Evolutionary conservation across 64 coral and sea anemone genomes (phyloP).

Genomic region (Hydrozoanthus tunicans): DNA sequence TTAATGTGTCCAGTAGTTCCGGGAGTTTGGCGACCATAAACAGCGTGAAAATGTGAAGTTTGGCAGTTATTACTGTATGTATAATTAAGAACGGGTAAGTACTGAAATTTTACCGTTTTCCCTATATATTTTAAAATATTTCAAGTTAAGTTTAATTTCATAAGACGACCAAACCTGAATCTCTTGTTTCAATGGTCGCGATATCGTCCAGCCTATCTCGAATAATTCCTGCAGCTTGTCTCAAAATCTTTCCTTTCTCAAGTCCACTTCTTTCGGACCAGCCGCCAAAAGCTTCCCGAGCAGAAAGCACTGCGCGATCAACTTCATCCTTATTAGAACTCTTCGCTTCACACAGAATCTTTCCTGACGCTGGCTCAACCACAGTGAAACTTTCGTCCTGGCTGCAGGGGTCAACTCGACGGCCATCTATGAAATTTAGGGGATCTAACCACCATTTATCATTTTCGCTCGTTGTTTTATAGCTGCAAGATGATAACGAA

Average conservation of each 20-base stretch:
- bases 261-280: conserved; percentile 86
- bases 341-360: conserved; percentile 74
- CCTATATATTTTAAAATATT: neutral
- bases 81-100: too few species aligned
- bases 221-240: conserved; percentile 72
- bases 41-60: neutral
- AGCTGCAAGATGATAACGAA: neutral
- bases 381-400: conserved; percentile 66
- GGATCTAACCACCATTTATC: neutral
- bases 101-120: conserved; percentile 1
- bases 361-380: conserved; percentile 79
- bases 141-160: neutral
- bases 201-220: conserved; percentile 68
- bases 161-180: conserved; percentile 65
- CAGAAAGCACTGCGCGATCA: conserved; percentile 74
- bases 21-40: too few species aligned
- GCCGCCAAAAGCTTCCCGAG: conserved; percentile 64
- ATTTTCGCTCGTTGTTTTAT: neutral
- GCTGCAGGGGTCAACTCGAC: conserved; percentile 71
- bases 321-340: conserved; percentile 87
- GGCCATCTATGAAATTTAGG: conserved; percentile 77
- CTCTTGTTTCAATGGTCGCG: conserved; percentile 70
- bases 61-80: too few species aligned
- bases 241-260: conserved; percentile 73
- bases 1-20: too few species aligned